phyloP scores from a whole-genome alignment of 2,888 invertebrate genomes.

The Sinhomidia bicolor region DNA sequence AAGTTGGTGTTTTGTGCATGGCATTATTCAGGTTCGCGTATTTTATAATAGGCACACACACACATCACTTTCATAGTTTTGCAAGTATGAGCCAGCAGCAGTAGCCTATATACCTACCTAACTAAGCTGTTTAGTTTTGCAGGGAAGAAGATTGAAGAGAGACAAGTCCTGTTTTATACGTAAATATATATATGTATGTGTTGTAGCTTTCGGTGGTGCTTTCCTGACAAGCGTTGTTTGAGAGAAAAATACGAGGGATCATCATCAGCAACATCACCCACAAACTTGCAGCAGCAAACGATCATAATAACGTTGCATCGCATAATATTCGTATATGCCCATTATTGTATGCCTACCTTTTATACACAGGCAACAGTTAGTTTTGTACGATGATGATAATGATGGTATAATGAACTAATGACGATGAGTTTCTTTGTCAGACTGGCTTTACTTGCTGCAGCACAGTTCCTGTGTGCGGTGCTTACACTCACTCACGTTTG shows the following conservation, averaged over 20 bases:
- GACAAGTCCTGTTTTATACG: constrained; percentile 51
- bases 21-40: background rate
- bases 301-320: background rate
- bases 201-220: no score
- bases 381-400: background rate
- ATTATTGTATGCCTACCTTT: background rate
- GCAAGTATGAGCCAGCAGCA: no score
- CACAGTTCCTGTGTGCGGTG: constrained; percentile 47
- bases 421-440: constrained; percentile 51
- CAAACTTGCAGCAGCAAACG: background rate
- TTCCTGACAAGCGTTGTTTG: constrained; percentile 21
- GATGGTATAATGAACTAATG: constrained; percentile 28
- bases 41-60: background rate
- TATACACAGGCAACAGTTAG: constrained; percentile 31
- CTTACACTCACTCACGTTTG: constrained; percentile 13
- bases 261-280: background rate
- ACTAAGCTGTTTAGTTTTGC: background rate
- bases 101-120: no score
- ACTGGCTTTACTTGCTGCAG: constrained; percentile 39
- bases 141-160: constrained; percentile 41
- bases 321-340: background rate
- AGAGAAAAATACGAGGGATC: constrained; percentile 10
- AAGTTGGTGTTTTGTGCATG: constrained; percentile 20
- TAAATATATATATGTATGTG: constrained; percentile 1
- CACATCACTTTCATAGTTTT: constrained; percentile 32